Evolutionary conservation across 2,888 invertebrate genomes (phyloP), one percentile per base, ranked within the genome.

Genomic region (Leuctra nigra): DNA sequence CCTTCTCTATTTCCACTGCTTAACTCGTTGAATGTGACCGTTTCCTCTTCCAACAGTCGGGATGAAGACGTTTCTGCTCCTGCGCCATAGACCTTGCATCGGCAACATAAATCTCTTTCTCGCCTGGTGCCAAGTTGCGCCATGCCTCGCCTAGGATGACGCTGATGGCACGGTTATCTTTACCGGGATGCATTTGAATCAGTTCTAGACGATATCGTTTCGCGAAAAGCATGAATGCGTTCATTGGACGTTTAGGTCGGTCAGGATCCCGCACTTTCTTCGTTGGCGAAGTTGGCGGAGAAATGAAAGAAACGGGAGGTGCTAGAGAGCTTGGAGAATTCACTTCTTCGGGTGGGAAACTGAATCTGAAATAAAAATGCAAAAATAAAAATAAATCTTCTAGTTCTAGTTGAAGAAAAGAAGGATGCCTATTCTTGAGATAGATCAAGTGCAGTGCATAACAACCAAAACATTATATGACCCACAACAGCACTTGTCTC

Each of bases 11-110:
- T n/a, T n/a, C n/a, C n/a, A n/a, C n/a, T n/a, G n/a, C n/a, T n/a
- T 44, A 63, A 50, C 62, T 61, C 6, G 68, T 67, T 16, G 70
- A 69, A 56, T 69, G 69, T 9, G 70, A 69, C 23, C 72, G 64
- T 61, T 75, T 75, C 53, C 76, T 66, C 62, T 77, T 77, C 77
- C 77, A 76, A 63, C 76, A 77, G 64, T 76, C 76, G 2, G 76
- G 76, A 63, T 74, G 69, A 22, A 72, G 67, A 58, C 71, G 67
- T 58, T 73, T 74, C 63, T 74, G 73, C 61, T 73, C 70, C 36
- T 75, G 73, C 1, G 77, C 76, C 59, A 73, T 65, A 25, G 66
- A 65, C 58, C 68, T 66, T 13, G 77, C 75, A 60, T 70, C 70
- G 29, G 69, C 66, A 35, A 72, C 68, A 63, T 72, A 76, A 2